Evolutionary conservation across 2,113 vertebrate species (phyloP).

Genomic region (Phocoena sinus): DNA sequence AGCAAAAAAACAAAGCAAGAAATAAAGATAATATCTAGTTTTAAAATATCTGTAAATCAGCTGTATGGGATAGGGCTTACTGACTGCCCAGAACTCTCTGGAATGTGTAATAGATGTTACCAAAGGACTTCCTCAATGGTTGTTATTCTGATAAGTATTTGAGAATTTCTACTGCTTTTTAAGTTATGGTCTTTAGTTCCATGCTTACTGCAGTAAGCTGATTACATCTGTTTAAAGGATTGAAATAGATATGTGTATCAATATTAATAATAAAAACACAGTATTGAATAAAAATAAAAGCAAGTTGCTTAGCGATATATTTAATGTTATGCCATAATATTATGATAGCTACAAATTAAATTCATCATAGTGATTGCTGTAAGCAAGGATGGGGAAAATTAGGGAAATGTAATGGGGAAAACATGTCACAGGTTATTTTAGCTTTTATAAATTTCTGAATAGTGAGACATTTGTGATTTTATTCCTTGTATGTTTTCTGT

Average conservation of each 20-base stretch:
- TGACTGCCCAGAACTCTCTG: not conserved
- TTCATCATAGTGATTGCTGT: not conserved
- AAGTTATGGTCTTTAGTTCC: not conserved
- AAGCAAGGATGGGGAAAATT: not conserved
- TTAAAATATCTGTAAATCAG: not conserved
- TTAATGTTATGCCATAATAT: not conserved
- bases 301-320: not conserved
- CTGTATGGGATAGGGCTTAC: not conserved
- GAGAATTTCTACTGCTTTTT: not conserved
- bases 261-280: not conserved
- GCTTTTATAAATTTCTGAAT: not conserved
- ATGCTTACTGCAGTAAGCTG: not conserved
- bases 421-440: not conserved
- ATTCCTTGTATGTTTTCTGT: slow-evolving; percentile 8
- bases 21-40: slow-evolving; percentile 3
- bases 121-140: not conserved
- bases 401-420: not conserved
- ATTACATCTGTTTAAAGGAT: not conserved
- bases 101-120: not conserved
- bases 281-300: not conserved
- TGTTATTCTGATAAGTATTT: not conserved
- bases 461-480: not conserved
- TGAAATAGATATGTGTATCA: not conserved
- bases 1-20: not conserved
- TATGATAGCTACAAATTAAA: not conserved